Base-by-base conservation (phyloP, 2,797 vertebrate species). In the Clarias fuscus region DNA sequence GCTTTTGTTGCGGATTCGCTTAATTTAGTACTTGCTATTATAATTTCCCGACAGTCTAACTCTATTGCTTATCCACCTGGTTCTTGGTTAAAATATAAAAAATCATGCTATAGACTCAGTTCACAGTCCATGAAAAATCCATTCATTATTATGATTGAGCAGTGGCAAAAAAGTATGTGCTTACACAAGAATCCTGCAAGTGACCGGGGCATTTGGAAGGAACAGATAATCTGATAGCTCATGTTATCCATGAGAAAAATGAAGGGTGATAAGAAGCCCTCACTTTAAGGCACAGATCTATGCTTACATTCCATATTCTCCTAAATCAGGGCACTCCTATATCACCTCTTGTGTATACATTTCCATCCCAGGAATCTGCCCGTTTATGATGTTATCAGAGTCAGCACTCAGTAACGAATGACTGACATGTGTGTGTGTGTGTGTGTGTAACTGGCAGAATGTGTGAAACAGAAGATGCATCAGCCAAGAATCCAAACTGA, bases 271-370 rank as follows among this genome's bases (percentile, higher is more conserved):
- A 67, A 83, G 64, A 82, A 77, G 75, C 22, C 14, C 71, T 83
- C n/a, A 11, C 48, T 83, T 7, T 20, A 84, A 86, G 80, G 80
- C 70, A 71, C 20, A 53, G 27, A 53, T 88, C 65, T 88, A 59
- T 87, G 88, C 85, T 88, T 87, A 87, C 86, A 86, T 88, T 88
- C 37, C 86, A 81, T 62, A 81, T 70, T 64, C 62, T 17, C 37
- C 27, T 53, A 17, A 73, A 64, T 37, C 43, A n/a, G 84, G 76
- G 80, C 61, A 2, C 18, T 76, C 30, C 37, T 85, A 84, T 84
- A 82, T 87, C 86, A 84, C 5, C 24, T 53, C 84, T 86, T 83
- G 17, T 88, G 53, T 76, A 83, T 62, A 83, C 67, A 75, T 87
- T 87, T 84, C 53, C 30, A 30, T 56, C 65, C 78, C 59, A 76